Conservation (phyloP, 2,113 vertebrate genomes). For the Leuciscus idus region DNA sequence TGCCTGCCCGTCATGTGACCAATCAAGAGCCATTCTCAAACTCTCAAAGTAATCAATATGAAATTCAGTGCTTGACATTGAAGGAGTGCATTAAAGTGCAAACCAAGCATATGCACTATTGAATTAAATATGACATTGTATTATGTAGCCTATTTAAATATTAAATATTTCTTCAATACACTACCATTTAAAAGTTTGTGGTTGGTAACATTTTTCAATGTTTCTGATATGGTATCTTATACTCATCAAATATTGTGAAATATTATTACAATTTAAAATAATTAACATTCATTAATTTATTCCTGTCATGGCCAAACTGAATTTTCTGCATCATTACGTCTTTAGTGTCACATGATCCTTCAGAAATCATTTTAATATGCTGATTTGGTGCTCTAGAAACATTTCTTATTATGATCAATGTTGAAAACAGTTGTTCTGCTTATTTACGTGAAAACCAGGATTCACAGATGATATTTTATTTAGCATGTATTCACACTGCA, state of each 20-base stretch:
- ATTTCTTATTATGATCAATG: neutral
- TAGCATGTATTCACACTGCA: neutral
- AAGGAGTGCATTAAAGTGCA: neutral
- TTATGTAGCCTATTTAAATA: too few species aligned
- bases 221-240: neutral
- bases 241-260: neutral
- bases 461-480: conserved; percentile 17
- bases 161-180: neutral
- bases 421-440: neutral
- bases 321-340: neutral
- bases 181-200: neutral
- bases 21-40: conserved; percentile 9
- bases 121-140: neutral
- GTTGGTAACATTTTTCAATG: neutral
- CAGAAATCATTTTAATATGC: neutral
- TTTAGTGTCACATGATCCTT: neutral
- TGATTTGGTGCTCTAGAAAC: neutral
- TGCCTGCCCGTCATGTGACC: conserved; percentile 18
- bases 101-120: neutral
- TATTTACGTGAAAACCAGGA: neutral
- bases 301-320: neutral
- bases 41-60: conserved; percentile 6
- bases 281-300: neutral
- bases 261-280: neutral
- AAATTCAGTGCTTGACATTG: neutral